A percentile compares a stretch with the other conserved stretches of the same genome.
Evolutionary conservation across 1,140 invertebrate species (phyloP).

Genomic region (Telenomus remus): DNA sequence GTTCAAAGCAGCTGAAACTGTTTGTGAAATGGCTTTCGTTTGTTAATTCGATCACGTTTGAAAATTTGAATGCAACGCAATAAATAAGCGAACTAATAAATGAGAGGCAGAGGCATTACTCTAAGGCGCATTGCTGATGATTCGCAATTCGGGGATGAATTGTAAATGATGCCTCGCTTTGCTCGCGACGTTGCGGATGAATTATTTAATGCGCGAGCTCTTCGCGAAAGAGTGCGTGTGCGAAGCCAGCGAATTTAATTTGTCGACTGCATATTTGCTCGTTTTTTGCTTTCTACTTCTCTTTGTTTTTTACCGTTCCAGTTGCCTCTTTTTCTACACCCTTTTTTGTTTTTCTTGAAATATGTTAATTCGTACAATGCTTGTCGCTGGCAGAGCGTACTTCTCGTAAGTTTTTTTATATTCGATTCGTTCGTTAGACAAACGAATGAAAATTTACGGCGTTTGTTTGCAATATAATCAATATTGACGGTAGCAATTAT

Average conservation of each 20-base stretch:
- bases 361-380: constrained; percentile 24
- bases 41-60: not conserved
- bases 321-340: not conserved
- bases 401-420: no score
- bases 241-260: constrained; percentile 43
- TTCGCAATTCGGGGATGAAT: constrained; percentile 40
- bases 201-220: constrained; percentile 49
- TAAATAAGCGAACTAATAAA: constrained; percentile 26
- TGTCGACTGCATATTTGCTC: constrained; percentile 46
- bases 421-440: not conserved
- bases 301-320: constrained; percentile 1
- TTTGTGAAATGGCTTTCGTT: no score
- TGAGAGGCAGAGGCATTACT: constrained; percentile 13
- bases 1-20: no score
- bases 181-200: constrained; percentile 40
- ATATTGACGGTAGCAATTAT: no score
- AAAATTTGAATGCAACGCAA: constrained; percentile 31
- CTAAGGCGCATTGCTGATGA: constrained; percentile 32
- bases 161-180: constrained; percentile 44
- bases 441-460: not conserved
- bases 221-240: constrained; percentile 11
- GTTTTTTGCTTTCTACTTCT: constrained; percentile 10
- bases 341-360: constrained; percentile 36
- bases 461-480: no score
- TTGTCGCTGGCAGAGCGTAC: constrained; percentile 9